Evolutionary conservation across 2,888 invertebrate species (phyloP).

Genomic region (Sphaerophoria rueppellii): DNA sequence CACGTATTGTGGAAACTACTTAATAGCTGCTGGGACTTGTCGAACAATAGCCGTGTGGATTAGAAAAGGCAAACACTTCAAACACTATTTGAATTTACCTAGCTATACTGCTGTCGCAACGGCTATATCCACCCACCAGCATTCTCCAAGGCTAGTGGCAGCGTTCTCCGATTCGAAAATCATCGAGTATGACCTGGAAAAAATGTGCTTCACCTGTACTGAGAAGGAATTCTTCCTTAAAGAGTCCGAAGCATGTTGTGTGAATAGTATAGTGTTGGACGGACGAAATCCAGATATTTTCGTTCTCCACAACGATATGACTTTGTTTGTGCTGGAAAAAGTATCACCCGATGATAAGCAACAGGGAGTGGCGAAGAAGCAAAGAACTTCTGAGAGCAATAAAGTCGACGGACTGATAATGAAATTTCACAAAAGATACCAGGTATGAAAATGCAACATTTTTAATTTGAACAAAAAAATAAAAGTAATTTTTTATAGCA

Average conservation of each 20-base stretch:
- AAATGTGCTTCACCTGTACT: slow-evolving; percentile 84
- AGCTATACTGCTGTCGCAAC: slow-evolving; percentile 87
- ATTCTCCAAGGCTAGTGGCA: slow-evolving; percentile 85
- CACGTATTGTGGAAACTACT: slow-evolving; percentile 84
- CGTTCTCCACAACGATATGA: slow-evolving; percentile 88
- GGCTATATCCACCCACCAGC: slow-evolving; percentile 87
- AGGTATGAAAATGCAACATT: slow-evolving; percentile 73
- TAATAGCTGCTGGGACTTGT: slow-evolving; percentile 87
- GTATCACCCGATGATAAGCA: slow-evolving; percentile 26
- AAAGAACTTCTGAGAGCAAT: neutral
- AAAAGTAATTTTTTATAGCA: slow-evolving; percentile 84
- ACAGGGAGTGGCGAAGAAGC: slow-evolving; percentile 83
- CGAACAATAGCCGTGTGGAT: slow-evolving; percentile 88
- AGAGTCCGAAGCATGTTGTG: slow-evolving; percentile 82
- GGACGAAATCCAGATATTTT: slow-evolving; percentile 85
- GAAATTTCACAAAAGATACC: slow-evolving; percentile 76
- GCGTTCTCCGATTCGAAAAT: slow-evolving; percentile 92
- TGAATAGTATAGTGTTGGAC: slow-evolving; percentile 86
- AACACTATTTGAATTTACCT: slow-evolving; percentile 86
- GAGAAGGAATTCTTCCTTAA: slow-evolving; percentile 82
- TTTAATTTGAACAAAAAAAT: neutral
- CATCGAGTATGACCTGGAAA: slow-evolving; percentile 88
- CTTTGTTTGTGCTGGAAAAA: slow-evolving; percentile 82
- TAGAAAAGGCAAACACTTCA: slow-evolving; percentile 80
- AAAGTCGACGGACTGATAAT: slow-evolving; percentile 45